Evolutionary conservation across 1,140 invertebrate genomes (phyloP).

Genomic region (Tribolium madens): DNA sequence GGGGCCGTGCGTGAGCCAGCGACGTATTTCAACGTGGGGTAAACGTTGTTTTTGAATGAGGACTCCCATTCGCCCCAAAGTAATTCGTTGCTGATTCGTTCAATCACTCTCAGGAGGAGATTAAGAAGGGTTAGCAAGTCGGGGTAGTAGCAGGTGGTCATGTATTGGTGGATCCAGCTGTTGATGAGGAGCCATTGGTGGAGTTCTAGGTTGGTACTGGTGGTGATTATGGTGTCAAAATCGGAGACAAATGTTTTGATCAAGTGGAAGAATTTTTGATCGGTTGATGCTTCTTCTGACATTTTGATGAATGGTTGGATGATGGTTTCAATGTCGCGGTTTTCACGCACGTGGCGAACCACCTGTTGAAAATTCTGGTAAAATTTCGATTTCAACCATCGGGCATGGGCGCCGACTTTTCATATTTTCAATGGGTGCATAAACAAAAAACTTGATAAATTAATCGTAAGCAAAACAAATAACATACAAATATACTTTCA

Average conservation of each 20-base stretch:
- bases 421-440: too few species aligned
- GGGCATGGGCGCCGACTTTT: too few species aligned
- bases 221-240: conserved; percentile 53
- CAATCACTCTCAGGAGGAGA: conserved; percentile 50
- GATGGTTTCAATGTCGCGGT: conserved; percentile 52
- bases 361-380: conserved; percentile 51
- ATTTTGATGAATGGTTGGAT: conserved; percentile 43
- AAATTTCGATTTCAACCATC: too few species aligned
- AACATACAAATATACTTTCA: too few species aligned
- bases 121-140: conserved; percentile 57
- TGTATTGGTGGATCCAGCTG: conserved; percentile 58
- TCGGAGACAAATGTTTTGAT: conserved; percentile 57
- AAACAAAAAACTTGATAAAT: too few species aligned
- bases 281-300: conserved; percentile 52
- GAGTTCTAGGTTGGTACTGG: conserved; percentile 54
- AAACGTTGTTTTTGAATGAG: conserved; percentile 54
- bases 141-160: conserved; percentile 54
- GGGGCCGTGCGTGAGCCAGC: conserved; percentile 43
- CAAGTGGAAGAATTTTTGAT: conserved; percentile 54
- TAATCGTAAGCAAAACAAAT: too few species aligned
- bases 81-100: conserved; percentile 52
- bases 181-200: conserved; percentile 58
- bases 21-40: conserved; percentile 56
- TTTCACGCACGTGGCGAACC: conserved; percentile 52
- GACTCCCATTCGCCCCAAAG: conserved; percentile 57